Evolutionary conservation across 2,888 invertebrate species (phyloP).

Genomic region (Tortrix viridana): DNA sequence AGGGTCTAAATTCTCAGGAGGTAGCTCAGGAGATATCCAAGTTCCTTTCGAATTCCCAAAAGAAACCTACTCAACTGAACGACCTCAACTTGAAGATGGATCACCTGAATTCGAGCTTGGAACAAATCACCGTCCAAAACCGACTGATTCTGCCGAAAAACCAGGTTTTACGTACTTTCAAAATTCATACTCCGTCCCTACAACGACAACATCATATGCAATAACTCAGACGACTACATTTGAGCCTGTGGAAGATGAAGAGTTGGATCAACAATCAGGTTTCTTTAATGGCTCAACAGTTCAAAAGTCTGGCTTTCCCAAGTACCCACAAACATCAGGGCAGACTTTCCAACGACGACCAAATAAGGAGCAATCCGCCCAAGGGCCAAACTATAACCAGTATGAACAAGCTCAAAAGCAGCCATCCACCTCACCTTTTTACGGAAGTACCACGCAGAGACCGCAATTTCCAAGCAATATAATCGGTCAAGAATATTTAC

Average conservation of each 20-base stretch:
- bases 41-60: slow-evolving; percentile 59
- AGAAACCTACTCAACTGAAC: slow-evolving; percentile 41
- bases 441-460: slow-evolving; percentile 9
- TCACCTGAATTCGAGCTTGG: slow-evolving; percentile 47
- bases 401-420: slow-evolving; percentile 12
- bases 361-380: slow-evolving; percentile 10
- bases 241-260: slow-evolving; percentile 41
- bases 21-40: slow-evolving; percentile 56
- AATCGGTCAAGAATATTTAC: slow-evolving; percentile 20
- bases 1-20: slow-evolving; percentile 63
- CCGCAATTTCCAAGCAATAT: slow-evolving; percentile 11
- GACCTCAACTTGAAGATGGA: slow-evolving; percentile 38
- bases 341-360: slow-evolving; percentile 13
- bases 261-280: slow-evolving; percentile 8
- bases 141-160: slow-evolving; percentile 23
- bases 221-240: slow-evolving; percentile 59
- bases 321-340: background rate
- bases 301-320: background rate
- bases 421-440: slow-evolving; percentile 2
- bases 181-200: slow-evolving; percentile 40
- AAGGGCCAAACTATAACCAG: slow-evolving; percentile 11
- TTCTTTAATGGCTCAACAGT: slow-evolving; percentile 15
- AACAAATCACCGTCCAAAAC: slow-evolving; percentile 30
- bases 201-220: slow-evolving; percentile 57
- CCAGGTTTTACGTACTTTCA: slow-evolving; percentile 38